Percentiles rank a stretch among this genome's conserved stretches.
Conservation (phyloP, 1,140 invertebrate species). For the Micrasema minimum region DNA sequence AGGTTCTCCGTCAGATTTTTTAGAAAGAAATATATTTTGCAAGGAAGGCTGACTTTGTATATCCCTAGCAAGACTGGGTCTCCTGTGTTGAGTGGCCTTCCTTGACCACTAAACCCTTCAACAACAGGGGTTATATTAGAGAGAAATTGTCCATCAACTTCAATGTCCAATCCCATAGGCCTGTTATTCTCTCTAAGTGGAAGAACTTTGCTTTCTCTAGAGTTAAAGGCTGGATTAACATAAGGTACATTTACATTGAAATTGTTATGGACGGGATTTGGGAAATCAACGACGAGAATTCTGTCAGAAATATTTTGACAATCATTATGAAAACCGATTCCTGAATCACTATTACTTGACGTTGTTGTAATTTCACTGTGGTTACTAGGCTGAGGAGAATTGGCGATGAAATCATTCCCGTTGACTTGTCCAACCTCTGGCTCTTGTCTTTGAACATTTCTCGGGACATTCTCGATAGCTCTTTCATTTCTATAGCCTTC, state of each 20-base stretch:
- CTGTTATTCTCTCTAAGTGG: constrained; percentile 53
- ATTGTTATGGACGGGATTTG: constrained; percentile 58
- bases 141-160: constrained; percentile 61
- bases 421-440: constrained; percentile 54
- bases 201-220: constrained; percentile 58
- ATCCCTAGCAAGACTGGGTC: constrained; percentile 59
- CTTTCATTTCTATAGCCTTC: constrained; percentile 36
- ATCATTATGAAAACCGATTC: constrained; percentile 92
- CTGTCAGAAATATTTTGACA: constrained; percentile 82
- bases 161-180: constrained; percentile 63
- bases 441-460: constrained; percentile 45
- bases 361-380: constrained; percentile 84
- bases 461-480: constrained; percentile 31
- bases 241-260: constrained; percentile 50
- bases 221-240: constrained; percentile 53
- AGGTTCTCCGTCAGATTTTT: constrained; percentile 42
- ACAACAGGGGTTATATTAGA: constrained; percentile 66
- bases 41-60: constrained; percentile 41
- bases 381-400: constrained; percentile 85
- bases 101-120: constrained; percentile 64
- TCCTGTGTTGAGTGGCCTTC: constrained; percentile 59
- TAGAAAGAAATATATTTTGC: constrained; percentile 41
- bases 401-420: constrained; percentile 64
- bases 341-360: constrained; percentile 94
- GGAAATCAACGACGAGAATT: constrained; percentile 84